Evolutionary conservation across 2,113 vertebrate species (phyloP).

Genomic region (Tiliqua scincoides): DNA sequence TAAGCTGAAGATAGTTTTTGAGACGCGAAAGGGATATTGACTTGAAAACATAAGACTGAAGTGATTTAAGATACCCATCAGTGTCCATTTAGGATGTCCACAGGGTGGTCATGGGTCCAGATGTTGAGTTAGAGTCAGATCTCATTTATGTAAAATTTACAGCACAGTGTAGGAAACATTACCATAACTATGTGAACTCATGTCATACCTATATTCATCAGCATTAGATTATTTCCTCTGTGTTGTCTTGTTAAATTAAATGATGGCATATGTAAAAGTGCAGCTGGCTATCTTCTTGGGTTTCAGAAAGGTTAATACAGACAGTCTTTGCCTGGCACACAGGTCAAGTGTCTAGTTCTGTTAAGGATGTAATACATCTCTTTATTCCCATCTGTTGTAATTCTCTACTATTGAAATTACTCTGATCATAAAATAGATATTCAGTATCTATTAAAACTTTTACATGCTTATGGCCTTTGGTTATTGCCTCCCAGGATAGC

Average conservation of each 20-base stretch:
- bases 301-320: background rate
- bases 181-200: background rate
- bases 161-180: slow-evolving; percentile 19
- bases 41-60: slow-evolving; percentile 34
- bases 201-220: background rate
- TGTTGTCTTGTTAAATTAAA: slow-evolving; percentile 24
- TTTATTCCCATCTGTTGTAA: slow-evolving; percentile 54
- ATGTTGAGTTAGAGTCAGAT: slow-evolving; percentile 48
- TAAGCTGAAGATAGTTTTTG: slow-evolving; percentile 16
- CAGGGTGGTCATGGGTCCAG: background rate
- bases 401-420: slow-evolving; percentile 41
- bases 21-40: background rate
- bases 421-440: slow-evolving; percentile 47
- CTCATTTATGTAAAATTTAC: slow-evolving; percentile 25
- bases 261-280: background rate
- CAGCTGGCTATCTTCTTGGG: background rate
- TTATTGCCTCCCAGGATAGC: slow-evolving; percentile 29
- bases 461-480: slow-evolving; percentile 11
- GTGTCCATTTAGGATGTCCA: background rate
- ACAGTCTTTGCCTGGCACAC: slow-evolving; percentile 9
- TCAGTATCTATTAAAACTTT: slow-evolving; percentile 32
- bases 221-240: slow-evolving; percentile 7
- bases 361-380: slow-evolving; percentile 45
- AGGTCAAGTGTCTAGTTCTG: slow-evolving; percentile 20
- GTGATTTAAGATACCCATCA: background rate